Evolutionary conservation across 2,113 vertebrate genomes (phyloP), one percentile per base, ranked within the genome.

Genomic region (Salminus brasiliensis): DNA sequence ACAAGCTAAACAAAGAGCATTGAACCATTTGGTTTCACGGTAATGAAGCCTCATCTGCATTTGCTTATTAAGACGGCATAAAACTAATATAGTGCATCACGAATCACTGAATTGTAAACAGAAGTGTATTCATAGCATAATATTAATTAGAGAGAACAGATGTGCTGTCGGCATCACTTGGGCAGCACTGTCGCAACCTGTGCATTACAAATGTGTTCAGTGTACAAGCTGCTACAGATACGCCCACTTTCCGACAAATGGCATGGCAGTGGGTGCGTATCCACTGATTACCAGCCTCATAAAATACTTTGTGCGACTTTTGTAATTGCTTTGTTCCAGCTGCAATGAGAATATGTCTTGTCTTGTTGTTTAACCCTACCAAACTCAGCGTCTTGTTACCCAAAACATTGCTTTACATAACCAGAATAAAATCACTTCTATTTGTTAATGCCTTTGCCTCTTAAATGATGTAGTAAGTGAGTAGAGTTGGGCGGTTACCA

Each of bases 61-160:
- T 59, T 41, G 62, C 53, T 49, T 39, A 78, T 43, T 21, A 55
- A 65, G 77, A 79, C 30, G 29, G 25, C 8, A 32, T 15, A 11
- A 25, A 76, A 30, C 66, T 71, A 62, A 55, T 65, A 55, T 30
- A 49, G 27, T 66, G 81, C 81, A 83, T 62, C n/a, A 57, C 84
- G 80, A 72, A 72, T 85, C 47, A 57, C 63, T 16, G 29, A 15
- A 10, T 63, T 65, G 59, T 71, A 75, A 71, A 74, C 72, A 62
- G 25, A 34, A 41, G 72, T 63, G 45, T 72, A 74, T 84, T 73
- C 32, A 75, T 53, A 29, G 76, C 74, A 84, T 77, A 81, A 79
- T 85, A 25, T 76, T 86, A 88, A 90, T 89, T 83, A 88, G 79
- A 39, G 81, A 68, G 78, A 87, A 81, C 87, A 88, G 85, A 83